Evolutionary conservation across 1,140 invertebrate species (phyloP), one percentile per base, ranked within the genome.

Genomic region (Hypothenemus hampei): DNA sequence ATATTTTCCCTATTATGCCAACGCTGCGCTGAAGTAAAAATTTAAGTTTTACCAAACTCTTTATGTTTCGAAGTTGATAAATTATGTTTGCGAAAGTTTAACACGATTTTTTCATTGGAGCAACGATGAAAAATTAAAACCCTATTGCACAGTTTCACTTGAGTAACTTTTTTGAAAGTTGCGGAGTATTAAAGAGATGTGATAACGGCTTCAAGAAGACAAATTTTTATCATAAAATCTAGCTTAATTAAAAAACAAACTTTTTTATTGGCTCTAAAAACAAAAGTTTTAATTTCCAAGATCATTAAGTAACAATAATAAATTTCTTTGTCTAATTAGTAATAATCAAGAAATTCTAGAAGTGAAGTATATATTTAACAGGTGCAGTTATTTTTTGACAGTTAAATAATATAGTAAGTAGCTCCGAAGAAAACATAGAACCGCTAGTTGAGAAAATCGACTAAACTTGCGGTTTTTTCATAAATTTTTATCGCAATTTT

Each of bases 1-100:
- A 45, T 45, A 45, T 45, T 45, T 45, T 45, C 43, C 19, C 43
- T 29, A 45, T 45, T 45, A 45, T 45, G 43, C 43, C 19, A 45
- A 45, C 26, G 43, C 43, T 45, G 23, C 24, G 24, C 13, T 24
- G 31, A 24, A 24, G 43, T 45, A 45, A 45, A 45, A 45, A 45
- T 45, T 45, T 45, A 45, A 45, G 43, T 45, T 45, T 45, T 31
- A 31, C 15, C n/a, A 7, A 45, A 29, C 43, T 45, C 26, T 45
- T 45, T 45, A 45, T 45, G 43, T 45, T 29, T 45, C 43, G 43
- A 29, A 18, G 6, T 45, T 45, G 43, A 45, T 45, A 45, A 45
- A 45, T 45, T 45, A 45, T 45, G 43, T 45, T 45, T 45, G 24
- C 13, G 18, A 8, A 45, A 45, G 15, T 45, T 29, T 29, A 29